Percentiles rank a stretch among this genome's conserved stretches.
Evolutionary conservation across 2,888 invertebrate genomes (phyloP).

Genomic region (Euplexia lucipara): DNA sequence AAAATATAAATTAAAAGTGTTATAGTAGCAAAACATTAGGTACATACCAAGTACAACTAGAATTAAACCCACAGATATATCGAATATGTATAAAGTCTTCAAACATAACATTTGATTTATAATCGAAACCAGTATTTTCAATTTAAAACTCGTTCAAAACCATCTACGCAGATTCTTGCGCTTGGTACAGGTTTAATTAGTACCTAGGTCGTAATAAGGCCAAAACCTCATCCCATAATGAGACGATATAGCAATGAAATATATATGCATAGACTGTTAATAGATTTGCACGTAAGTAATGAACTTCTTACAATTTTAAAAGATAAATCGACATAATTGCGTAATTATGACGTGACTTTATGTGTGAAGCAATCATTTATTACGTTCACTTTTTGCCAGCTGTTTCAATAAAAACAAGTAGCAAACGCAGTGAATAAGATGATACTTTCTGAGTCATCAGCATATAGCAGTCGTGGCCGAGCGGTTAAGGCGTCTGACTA

Average conservation of each 20-base stretch:
- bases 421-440: background rate
- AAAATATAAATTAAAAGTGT: too few species aligned
- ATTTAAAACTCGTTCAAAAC: too few species aligned
- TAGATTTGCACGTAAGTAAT: background rate
- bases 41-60: too few species aligned
- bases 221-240: background rate
- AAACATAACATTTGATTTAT: too few species aligned
- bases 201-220: background rate
- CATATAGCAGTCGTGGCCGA: conserved; percentile 94
- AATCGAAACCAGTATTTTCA: too few species aligned
- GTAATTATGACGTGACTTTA: background rate
- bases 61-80: too few species aligned
- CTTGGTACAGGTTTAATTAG: background rate
- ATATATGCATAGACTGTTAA: background rate
- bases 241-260: too few species aligned
- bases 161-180: too few species aligned
- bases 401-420: conserved; percentile 7
- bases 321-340: background rate
- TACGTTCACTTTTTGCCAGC: conserved; percentile 15
- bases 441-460: background rate
- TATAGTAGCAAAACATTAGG: too few species aligned
- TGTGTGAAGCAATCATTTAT: background rate
- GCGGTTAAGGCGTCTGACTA: conserved; percentile 97
- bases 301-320: background rate
- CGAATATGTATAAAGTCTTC: too few species aligned